Conservation (phyloP, 2,113 vertebrate genomes). For the Corynorhinus townsendii region DNA sequence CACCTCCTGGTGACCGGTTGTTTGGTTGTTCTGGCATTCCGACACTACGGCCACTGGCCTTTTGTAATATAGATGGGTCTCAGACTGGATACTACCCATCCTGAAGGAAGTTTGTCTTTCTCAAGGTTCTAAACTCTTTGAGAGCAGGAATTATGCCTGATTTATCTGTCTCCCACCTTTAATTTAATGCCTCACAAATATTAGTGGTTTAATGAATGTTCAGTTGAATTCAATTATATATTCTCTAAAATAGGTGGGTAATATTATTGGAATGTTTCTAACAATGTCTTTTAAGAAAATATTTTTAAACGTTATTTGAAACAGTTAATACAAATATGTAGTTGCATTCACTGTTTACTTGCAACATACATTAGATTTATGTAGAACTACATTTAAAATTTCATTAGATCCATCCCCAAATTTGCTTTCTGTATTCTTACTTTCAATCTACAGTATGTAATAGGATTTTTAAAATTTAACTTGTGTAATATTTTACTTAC, state of each 20-base stretch:
- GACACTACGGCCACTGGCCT: too few species aligned
- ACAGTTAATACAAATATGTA: slow-evolving; percentile 74
- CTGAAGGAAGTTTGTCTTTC: not conserved
- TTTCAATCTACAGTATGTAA: slow-evolving; percentile 28
- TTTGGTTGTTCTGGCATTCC: too few species aligned
- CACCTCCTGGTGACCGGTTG: too few species aligned
- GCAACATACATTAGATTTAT: slow-evolving; percentile 57
- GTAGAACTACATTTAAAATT: slow-evolving; percentile 68
- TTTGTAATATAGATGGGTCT: not conserved
- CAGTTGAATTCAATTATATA: not conserved
- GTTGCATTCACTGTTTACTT: slow-evolving; percentile 72
- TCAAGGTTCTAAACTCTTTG: slow-evolving; percentile 7
- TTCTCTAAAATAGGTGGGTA: not conserved
- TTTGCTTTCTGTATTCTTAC: slow-evolving; percentile 70
- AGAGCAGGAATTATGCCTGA: not conserved
- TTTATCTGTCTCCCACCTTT: not conserved
- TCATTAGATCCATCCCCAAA: slow-evolving; percentile 63
- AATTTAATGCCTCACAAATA: not conserved
- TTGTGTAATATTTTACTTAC: slow-evolving; percentile 61
- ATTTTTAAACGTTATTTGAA: slow-evolving; percentile 71
- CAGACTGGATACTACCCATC: too few species aligned
- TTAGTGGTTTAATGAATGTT: not conserved
- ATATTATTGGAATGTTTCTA: not conserved
- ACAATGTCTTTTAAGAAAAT: slow-evolving; percentile 52
- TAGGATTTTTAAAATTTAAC: slow-evolving; percentile 57